Evolutionary conservation across 2,888 invertebrate species (phyloP), one percentile per base, ranked within the genome.

Genomic region (Oeneis ivallda): DNA sequence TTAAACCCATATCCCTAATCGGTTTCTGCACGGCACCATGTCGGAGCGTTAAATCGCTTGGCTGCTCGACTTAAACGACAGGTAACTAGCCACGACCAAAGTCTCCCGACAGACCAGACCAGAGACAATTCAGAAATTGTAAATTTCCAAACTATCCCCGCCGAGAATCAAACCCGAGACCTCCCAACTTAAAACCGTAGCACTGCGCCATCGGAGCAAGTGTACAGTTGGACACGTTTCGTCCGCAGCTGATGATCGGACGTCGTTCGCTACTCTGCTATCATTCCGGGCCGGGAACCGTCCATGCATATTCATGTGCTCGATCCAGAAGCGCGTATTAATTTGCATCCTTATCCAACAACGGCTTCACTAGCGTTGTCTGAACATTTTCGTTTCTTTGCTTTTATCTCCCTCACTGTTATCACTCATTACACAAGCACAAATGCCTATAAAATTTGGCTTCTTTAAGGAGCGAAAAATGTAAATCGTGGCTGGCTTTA

Each of bases 301-400:
- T 69, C 77, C 83, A 89, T 92, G 89, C 88, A 92, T 92, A 92
- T 92, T 91, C 90, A 91, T 90, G 83, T 74, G 76, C 77, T 77
- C 81, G 82, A 83, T 86, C 85, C 86, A 80, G 84, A 85, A 83
- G 80, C 89, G 86, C 86, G 87, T 91, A 90, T 90, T 89, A 87
- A 92, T 91, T 92, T 91, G 86, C 90, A 92, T 92, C 79, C 78
- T 83, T 84, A 85, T 87, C 86, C 82, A 68, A 72, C 75, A 74
- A 78, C 81, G 74, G 76, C 79, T 79, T 79, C 76, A 76, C 79
- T 82, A 83, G 84, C 82, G 83, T 81, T 86, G 84, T 81, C 80
- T n/a, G n/a, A n/a, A n/a, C 85, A 79, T 83, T 87, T 85, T 83
- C 77, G 78, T 87, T 88, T 86, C 86, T 87, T 87, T 86, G 73